Conservation (phyloP, 1,140 invertebrate species). For the Eumaeus atala region DNA sequence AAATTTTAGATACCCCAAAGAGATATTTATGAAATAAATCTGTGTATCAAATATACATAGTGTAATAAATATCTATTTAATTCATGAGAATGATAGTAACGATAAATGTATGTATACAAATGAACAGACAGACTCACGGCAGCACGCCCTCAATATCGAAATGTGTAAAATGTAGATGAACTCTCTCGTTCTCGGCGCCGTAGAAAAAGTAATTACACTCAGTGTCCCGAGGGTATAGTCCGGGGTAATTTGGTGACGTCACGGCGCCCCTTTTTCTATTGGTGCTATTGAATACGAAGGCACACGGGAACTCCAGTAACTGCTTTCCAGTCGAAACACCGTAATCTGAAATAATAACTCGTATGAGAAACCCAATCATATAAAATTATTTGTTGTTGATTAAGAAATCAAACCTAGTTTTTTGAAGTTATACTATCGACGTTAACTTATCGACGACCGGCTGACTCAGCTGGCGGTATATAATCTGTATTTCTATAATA, state of each 20-base stretch:
- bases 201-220: slow-evolving; percentile 97
- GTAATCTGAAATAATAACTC: slow-evolving; percentile 76
- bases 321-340: slow-evolving; percentile 86
- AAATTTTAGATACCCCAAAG: too few relatives aligned
- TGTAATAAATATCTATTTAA: too few relatives aligned
- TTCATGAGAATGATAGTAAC: slow-evolving; percentile 2
- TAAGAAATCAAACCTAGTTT: too few relatives aligned
- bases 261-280: slow-evolving; percentile 85
- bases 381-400: too few relatives aligned
- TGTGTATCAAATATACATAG: too few relatives aligned
- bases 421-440: too few relatives aligned
- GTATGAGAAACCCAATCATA: not conserved
- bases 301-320: slow-evolving; percentile 82
- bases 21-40: too few relatives aligned
- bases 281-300: slow-evolving; percentile 88
- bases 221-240: slow-evolving; percentile 91
- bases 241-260: slow-evolving; percentile 94
- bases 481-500: too few relatives aligned
- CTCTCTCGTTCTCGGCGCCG: slow-evolving; percentile 85
- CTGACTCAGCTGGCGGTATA: too few relatives aligned
- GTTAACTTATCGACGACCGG: too few relatives aligned
- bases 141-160: slow-evolving; percentile 94
- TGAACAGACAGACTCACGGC: slow-evolving; percentile 80
- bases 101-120: not conserved
- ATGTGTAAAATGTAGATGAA: slow-evolving; percentile 89